Evolutionary conservation across 2,113 vertebrate genomes (phyloP).

Genomic region (Zeus faber): DNA sequence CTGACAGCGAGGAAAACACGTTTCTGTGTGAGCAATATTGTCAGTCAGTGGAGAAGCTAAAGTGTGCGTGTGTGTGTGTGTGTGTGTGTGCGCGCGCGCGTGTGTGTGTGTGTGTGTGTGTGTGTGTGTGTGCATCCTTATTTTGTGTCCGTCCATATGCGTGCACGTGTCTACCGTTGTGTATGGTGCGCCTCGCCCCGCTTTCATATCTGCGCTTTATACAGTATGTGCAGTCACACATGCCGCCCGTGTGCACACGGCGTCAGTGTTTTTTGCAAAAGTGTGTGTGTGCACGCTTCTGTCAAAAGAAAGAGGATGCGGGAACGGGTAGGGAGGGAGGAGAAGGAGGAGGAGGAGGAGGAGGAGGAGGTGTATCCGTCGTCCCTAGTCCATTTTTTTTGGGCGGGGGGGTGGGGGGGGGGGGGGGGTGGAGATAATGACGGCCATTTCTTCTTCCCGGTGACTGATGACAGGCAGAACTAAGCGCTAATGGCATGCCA

Average conservation of each 20-base stretch:
- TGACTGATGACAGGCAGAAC: constrained; percentile 93
- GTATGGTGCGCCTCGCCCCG: not conserved
- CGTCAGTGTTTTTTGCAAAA: no score
- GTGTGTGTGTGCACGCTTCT: constrained; percentile 25
- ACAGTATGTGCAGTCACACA: not conserved
- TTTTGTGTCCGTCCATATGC: constrained; percentile 23
- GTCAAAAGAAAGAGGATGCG: not conserved
- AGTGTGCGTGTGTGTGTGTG: constrained; percentile 6
- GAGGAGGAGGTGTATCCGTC: constrained; percentile 68
- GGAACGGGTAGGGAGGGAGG: no score
- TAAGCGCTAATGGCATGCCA: constrained; percentile 94
- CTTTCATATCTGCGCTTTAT: constrained; percentile 18
- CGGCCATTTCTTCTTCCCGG: constrained; percentile 83
- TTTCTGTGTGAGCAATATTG: constrained; percentile 71
- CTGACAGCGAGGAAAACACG: constrained; percentile 67
- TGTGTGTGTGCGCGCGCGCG: constrained; percentile 9
- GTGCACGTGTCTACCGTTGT: constrained; percentile 44
- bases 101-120: constrained; percentile 19
- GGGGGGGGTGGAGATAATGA: constrained; percentile 87
- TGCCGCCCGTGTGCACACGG: no score
- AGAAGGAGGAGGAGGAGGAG: constrained; percentile 3
- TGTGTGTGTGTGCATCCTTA: constrained; percentile 43
- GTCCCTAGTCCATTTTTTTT: constrained; percentile 49
- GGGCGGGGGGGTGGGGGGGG: constrained; percentile 52
- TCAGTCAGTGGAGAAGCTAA: constrained; percentile 63